Conservation (phyloP, 2,888 invertebrate species). For the Hydrotaea diabolus region DNA sequence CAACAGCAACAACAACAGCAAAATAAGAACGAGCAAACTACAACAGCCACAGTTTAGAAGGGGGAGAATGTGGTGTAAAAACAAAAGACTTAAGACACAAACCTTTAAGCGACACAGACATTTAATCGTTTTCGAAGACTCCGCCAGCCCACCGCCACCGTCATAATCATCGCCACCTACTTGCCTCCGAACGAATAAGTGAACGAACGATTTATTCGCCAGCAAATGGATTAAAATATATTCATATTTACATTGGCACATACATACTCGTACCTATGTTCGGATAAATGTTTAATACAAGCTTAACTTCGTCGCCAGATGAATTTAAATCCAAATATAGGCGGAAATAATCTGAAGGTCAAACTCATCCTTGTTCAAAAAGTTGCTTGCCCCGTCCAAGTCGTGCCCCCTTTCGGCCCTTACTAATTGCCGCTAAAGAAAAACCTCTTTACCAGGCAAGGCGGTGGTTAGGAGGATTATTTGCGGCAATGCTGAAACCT, state of each 20-base stretch:
- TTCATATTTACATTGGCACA: background rate
- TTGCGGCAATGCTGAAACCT: conserved; percentile 51
- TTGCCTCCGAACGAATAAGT: background rate
- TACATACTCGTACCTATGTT: no score
- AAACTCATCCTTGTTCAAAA: background rate
- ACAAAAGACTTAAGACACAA: conserved; percentile 76
- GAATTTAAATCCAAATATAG: background rate
- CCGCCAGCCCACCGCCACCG: conserved; percentile 12
- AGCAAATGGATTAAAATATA: conserved; percentile 18
- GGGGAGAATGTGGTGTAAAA: conserved; percentile 51
- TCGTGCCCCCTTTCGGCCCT: conserved; percentile 4
- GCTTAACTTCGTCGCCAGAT: background rate
- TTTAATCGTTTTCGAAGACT: conserved; percentile 50
- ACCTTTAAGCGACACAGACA: conserved; percentile 65
- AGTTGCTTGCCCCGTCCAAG: background rate
- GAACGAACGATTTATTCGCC: background rate
- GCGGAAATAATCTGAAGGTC: conserved; percentile 20
- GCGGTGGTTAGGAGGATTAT: conserved; percentile 44
- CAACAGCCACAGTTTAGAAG: background rate
- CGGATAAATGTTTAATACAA: background rate
- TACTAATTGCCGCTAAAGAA: background rate
- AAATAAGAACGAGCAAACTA: conserved; percentile 30
- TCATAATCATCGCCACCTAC: conserved; percentile 37
- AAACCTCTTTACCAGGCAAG: background rate
- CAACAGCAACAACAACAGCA: no score